phyloP scores from a whole-genome alignment of 2,113 vertebrate genomes.

The Colinus virginianus region DNA sequence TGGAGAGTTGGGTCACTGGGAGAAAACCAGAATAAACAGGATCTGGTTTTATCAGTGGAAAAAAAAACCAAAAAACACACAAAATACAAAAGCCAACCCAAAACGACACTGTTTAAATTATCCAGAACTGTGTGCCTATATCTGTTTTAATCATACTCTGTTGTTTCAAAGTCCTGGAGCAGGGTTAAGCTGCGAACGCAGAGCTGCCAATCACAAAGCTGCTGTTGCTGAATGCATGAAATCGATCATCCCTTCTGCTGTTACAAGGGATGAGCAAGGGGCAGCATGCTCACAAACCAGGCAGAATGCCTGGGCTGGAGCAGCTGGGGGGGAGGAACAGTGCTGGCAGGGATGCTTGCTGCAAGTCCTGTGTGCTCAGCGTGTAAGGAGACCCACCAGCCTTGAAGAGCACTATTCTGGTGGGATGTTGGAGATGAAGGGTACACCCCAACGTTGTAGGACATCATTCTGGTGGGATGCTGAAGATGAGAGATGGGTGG shows the following conservation, averaged over 20 bases:
- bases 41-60: conserved; percentile 39
- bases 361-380: not conserved
- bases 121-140: not conserved
- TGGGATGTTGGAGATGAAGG: not conserved
- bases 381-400: not conserved
- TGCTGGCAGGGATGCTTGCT: not conserved
- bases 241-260: not conserved
- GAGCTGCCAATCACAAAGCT: not conserved
- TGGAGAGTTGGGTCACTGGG: not conserved
- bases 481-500: too few species aligned
- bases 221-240: fast-evolving
- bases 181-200: fast-evolving
- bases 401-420: not conserved
- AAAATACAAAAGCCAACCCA: too few species aligned
- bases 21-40: conserved; percentile 44
- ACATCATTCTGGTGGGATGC: too few species aligned
- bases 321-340: fast-evolving
- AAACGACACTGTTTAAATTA: not conserved
- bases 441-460: not conserved
- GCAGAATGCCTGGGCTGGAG: not conserved
- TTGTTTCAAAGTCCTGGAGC: not conserved
- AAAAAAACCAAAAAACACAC: not conserved
- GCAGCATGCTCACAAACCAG: not conserved
- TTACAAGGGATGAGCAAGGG: not conserved
- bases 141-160: not conserved